Evolutionary conservation across 2,888 invertebrate genomes (phyloP), one percentile per base, ranked within the genome.

Genomic region (Acrobasis repandana): DNA sequence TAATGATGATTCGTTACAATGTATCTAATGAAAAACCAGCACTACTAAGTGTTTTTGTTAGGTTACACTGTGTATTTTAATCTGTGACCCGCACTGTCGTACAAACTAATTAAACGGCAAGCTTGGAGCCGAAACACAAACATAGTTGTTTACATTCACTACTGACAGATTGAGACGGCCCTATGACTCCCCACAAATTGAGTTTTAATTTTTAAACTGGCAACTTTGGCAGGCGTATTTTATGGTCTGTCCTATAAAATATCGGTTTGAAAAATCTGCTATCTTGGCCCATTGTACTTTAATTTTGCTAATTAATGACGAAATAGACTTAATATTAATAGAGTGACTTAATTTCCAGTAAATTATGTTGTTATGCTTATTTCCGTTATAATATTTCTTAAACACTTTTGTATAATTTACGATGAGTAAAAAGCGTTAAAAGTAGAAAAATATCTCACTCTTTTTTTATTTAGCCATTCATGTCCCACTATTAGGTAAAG

Each of bases 161-260:
- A 54, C 54, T 83, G 80, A 85, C 89, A 88, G 86, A 87, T 86
- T 81, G 86, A 83, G 83, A 83, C 67, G 79, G 33, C 54, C 79
- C 80, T 71, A 75, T 71, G 67, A 20, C 77, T 80, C 82, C 82
- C 82, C 76, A 82, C 83, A 82, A 83, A 88, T 86, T 81, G 88
- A 73, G 85, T 87, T 87, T 87, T 87, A 86, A 90, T 88, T 86
- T 88, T 90, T 89, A 88, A 88, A 88, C 86, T 86, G 88, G 83
- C 85, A 86, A 86, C 86, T 84, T 80, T 79, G 70, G 71, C 66
- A 36, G 20, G 2, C 18, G 20, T 54, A 14, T 6, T 54, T 54
- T 20, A 54, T 3, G 16, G 11, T 5, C 6, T 54, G 54, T 18
- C 54, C 54, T 14, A 38, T 34, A 9, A 50, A n/a, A 43, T 43